Conservation (phyloP, 2,888 invertebrate species). For the Keiferia lycopersicella region DNA sequence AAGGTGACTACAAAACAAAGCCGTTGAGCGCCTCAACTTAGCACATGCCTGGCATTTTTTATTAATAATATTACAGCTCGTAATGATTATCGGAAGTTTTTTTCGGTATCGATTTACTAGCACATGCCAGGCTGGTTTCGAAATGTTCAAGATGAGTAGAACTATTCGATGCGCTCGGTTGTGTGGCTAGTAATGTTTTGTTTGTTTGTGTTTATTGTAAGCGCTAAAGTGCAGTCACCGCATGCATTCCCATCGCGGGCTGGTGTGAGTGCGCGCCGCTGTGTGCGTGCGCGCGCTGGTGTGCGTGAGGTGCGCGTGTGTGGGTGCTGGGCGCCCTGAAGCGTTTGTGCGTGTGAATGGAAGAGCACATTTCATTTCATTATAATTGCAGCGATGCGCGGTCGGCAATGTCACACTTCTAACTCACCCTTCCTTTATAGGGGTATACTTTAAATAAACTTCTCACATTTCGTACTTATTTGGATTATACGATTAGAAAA, state of each 20-base stretch:
- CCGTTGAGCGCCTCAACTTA: slow-evolving; percentile 68
- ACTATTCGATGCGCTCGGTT: slow-evolving; percentile 60
- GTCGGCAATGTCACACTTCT: slow-evolving; percentile 72
- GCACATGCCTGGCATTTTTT: slow-evolving; percentile 68
- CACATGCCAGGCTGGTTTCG: slow-evolving; percentile 18
- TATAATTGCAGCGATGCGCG: slow-evolving; percentile 80
- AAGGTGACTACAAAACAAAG: slow-evolving; percentile 78
- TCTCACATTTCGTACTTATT: slow-evolving; percentile 24
- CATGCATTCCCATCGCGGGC: slow-evolving; percentile 72
- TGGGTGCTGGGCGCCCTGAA: slow-evolving; percentile 68
- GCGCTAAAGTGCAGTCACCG: slow-evolving; percentile 80
- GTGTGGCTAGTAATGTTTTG: slow-evolving; percentile 71
- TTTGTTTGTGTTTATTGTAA: slow-evolving; percentile 81
- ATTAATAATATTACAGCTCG: slow-evolving; percentile 38
- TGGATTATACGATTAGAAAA: slow-evolving; percentile 24
- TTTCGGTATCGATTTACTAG: slow-evolving; percentile 19
- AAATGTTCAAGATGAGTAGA: slow-evolving; percentile 43
- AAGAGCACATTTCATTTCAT: slow-evolving; percentile 78
- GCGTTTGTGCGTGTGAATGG: slow-evolving; percentile 80
- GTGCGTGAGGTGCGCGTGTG: slow-evolving; percentile 57
- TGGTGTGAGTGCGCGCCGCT: slow-evolving; percentile 58
- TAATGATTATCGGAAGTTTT: slow-evolving; percentile 35
- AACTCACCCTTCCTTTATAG: slow-evolving; percentile 59
- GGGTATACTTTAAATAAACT: slow-evolving; percentile 42
- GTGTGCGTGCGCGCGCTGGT: slow-evolving; percentile 42